Conservation (phyloP, 2,888 invertebrate genomes). For the Pandemis cinnamomeana region DNA sequence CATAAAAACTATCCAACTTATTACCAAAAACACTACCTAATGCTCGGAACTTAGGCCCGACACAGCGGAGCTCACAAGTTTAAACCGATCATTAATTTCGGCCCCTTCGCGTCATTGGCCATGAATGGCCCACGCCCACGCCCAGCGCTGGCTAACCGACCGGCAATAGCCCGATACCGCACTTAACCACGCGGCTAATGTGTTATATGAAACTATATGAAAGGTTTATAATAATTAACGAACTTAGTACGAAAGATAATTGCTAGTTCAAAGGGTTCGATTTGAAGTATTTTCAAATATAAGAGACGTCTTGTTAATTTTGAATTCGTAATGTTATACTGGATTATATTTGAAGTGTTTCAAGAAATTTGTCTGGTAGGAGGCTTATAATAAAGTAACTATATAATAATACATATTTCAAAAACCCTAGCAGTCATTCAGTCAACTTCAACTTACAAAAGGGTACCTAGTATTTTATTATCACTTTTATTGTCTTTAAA, state of each 20-base stretch:
- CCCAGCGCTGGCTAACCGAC: constrained; percentile 24
- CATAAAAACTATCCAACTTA: not conserved
- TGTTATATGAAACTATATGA: constrained; percentile 23
- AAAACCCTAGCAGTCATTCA: too few species aligned
- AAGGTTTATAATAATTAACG: not conserved
- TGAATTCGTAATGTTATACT: too few species aligned
- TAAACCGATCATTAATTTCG: constrained; percentile 39
- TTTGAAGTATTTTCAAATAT: not conserved
- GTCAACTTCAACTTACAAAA: too few species aligned
- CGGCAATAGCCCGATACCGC: constrained; percentile 29
- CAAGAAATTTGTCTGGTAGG: too few species aligned
- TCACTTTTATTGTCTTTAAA: too few species aligned
- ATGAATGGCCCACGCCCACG: constrained; percentile 32
- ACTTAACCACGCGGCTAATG: constrained; percentile 28
- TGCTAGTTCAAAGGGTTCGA: not conserved
- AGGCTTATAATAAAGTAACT: too few species aligned
- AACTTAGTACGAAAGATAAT: not conserved
- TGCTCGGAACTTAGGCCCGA: constrained; percentile 25
- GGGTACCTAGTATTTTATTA: too few species aligned
- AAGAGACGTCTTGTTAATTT: not conserved
- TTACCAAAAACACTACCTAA: constrained; percentile 19
- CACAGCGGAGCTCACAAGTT: constrained; percentile 24
- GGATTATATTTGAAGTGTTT: too few species aligned
- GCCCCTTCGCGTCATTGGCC: constrained; percentile 40
- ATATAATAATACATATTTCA: too few species aligned